Evolutionary conservation across 37 sponge, comb jelly and placozoan species (phyloP).

Genomic region (Ianthella basta): DNA sequence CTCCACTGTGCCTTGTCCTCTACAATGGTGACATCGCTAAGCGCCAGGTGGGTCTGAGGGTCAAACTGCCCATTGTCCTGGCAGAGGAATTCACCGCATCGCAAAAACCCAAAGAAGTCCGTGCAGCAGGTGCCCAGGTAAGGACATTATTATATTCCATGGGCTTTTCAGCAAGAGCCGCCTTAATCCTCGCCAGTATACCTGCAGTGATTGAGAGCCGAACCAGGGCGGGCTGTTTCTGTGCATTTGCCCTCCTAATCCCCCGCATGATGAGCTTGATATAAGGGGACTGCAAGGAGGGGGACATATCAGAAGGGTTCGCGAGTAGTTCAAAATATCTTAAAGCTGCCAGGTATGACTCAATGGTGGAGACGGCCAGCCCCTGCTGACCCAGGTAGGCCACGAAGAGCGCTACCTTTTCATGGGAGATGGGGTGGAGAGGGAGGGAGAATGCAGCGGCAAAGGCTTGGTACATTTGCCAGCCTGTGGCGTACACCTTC

Average conservation of each 20-base stretch:
- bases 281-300: background rate
- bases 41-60: no score
- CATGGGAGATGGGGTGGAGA: slow-evolving; percentile 38
- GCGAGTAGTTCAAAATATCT: slow-evolving; percentile 1
- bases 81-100: no score
- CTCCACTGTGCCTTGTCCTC: no score
- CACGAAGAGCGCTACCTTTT: slow-evolving; percentile 22
- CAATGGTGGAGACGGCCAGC: background rate
- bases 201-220: background rate
- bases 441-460: background rate
- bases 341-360: slow-evolving; percentile 43
- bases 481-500: slow-evolving; percentile 21
- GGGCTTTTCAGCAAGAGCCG: background rate
- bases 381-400: slow-evolving; percentile 26
- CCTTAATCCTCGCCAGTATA: background rate
- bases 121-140: no score
- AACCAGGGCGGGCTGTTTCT: background rate
- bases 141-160: background rate
- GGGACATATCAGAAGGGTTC: background rate
- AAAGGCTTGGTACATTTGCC: slow-evolving; percentile 16
- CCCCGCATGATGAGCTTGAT: background rate
- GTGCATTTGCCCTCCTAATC: background rate
- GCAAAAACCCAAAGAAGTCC: no score
- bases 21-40: no score
- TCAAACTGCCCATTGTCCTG: no score